A percentile compares a stretch with the other conserved stretches of the same genome.
Evolutionary conservation across 2,797 vertebrate genomes (phyloP).

Genomic region (Coluber constrictor): DNA sequence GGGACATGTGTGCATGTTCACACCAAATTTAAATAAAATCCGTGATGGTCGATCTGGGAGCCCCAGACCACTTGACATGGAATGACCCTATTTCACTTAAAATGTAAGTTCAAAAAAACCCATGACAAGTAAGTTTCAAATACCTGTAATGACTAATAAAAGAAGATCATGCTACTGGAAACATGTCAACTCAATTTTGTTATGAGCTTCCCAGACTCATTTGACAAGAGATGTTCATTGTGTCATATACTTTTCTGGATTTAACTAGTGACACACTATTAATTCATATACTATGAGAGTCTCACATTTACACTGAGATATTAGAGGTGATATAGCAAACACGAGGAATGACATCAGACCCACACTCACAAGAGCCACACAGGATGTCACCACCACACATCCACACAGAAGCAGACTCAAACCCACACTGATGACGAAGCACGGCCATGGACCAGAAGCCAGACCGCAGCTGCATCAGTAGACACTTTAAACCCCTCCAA

Average conservation of each 20-base stretch:
- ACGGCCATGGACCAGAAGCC: too few species aligned
- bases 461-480: too few species aligned
- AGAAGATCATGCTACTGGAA: not conserved
- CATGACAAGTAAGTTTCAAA: not conserved
- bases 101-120: not conserved
- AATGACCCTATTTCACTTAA: not conserved
- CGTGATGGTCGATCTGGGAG: too few species aligned
- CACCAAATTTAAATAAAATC: too few species aligned
- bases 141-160: not conserved
- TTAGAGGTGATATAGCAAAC: not conserved
- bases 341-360: too few species aligned
- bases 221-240: not conserved
- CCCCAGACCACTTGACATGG: too few species aligned
- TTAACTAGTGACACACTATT: not conserved
- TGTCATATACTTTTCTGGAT: not conserved
- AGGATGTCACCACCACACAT: too few species aligned
- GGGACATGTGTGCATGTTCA: too few species aligned
- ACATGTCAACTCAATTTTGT: not conserved
- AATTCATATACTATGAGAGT: not conserved
- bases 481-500: too few species aligned
- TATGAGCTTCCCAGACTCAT: not conserved
- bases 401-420: too few species aligned
- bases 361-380: too few species aligned
- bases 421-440: too few species aligned
- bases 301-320: not conserved